These are phyloP conservation scores for Campylorhamphus procurvoides DNA, from an alignment of 2,113 vertebrate species.

Conservation along the genomic window DNA sequence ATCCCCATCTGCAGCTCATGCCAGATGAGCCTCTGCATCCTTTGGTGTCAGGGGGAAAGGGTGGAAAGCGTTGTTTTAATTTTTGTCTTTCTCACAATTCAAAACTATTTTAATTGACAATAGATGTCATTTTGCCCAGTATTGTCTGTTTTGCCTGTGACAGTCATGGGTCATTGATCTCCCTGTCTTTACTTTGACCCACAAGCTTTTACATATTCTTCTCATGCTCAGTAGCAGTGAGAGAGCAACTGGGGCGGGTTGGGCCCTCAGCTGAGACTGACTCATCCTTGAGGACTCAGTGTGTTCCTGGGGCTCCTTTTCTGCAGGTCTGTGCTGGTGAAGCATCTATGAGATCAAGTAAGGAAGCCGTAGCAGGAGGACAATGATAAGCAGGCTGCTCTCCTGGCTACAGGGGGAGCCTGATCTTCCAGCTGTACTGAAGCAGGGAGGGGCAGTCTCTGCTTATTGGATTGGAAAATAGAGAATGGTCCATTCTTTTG, in stretches of 20 bases:
- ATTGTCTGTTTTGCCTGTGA: neutral
- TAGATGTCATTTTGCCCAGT: neutral
- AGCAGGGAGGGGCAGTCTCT: neutral
- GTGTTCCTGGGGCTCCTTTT: neutral
- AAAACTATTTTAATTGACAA: neutral
- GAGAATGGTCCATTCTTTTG: neutral
- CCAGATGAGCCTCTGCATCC: fast-evolving
- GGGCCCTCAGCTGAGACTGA: neutral
- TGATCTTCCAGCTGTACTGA: neutral
- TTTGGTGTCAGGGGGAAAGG: fast-evolving
- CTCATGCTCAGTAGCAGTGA: neutral
- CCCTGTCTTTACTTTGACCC: neutral
- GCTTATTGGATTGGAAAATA: neutral
- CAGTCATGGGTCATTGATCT: neutral
- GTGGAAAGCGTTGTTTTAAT: neutral
- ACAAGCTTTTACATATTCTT: neutral
- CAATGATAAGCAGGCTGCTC: neutral
- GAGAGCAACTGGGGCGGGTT: fast-evolving
- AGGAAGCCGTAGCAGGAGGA: neutral
- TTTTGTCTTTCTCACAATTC: neutral
- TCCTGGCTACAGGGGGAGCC: neutral
- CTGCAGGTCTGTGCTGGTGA: neutral
- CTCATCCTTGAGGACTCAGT: neutral
- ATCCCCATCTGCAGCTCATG: too few species aligned
- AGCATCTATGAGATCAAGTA: neutral